Conservation (phyloP, 2,113 vertebrate genomes). For the Heterochromis multidens region DNA sequence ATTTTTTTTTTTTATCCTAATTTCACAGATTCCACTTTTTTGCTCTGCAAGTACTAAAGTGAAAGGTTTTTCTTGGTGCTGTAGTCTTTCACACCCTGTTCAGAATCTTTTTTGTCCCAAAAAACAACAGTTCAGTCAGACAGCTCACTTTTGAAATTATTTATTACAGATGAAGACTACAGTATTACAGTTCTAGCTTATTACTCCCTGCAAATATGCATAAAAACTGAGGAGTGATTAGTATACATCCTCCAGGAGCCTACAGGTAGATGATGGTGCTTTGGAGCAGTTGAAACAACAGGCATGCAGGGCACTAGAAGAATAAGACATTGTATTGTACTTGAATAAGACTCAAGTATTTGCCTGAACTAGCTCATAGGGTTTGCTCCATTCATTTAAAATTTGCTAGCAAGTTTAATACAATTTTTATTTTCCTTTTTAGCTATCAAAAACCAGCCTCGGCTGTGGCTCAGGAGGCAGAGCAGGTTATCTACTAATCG, state of each 20-base stretch:
- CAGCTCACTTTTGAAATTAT: not conserved
- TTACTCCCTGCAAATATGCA: not conserved
- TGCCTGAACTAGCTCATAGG: not conserved
- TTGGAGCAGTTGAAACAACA: not conserved
- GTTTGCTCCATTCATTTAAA: not conserved
- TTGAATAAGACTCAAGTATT: accelerated
- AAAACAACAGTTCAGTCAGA: not conserved
- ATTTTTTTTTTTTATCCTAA: not conserved
- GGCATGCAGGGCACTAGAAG: not conserved
- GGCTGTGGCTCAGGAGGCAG: not conserved
- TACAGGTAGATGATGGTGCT: not conserved
- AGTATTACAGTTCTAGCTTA: not conserved
- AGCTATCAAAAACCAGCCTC: not conserved
- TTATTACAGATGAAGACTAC: not conserved
- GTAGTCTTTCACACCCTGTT: not conserved
- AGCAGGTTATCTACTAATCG: not conserved
- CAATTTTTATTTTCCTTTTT: not conserved
- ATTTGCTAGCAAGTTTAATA: not conserved
- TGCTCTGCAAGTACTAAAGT: not conserved
- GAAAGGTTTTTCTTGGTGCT: not conserved
- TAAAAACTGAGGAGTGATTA: not conserved
- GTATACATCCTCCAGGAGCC: not conserved
- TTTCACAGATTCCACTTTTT: not conserved
- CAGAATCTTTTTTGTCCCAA: not conserved
- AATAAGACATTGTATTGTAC: not conserved